Percentiles rank a stretch among this genome's conserved stretches.
These are phyloP conservation scores for Dicentrarchus labrax DNA, from an alignment of 2,113 vertebrate genomes.

Conservation along the genomic window DNA sequence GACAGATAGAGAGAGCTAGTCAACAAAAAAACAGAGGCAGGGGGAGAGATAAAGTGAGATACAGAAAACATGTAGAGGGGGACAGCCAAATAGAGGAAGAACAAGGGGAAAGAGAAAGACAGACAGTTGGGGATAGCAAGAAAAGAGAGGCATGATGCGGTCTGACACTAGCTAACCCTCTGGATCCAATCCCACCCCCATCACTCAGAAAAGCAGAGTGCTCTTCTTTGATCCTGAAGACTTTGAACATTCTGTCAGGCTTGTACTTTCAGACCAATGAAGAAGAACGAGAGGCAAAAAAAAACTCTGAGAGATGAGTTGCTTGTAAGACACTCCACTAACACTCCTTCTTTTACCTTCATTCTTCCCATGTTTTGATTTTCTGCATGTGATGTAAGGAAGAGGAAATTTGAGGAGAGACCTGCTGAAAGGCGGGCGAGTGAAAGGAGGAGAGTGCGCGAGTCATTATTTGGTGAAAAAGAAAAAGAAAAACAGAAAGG, in stretches of 20 bases:
- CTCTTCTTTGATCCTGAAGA: constrained; percentile 83
- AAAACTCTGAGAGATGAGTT: constrained; percentile 54
- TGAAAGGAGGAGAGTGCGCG: not conserved
- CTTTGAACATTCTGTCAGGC: constrained; percentile 84
- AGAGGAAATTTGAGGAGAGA: constrained; percentile 21
- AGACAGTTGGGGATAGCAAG: constrained; percentile 35
- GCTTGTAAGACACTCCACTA: constrained; percentile 56
- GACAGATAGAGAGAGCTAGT: constrained; percentile 31
- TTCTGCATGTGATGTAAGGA: constrained; percentile 34
- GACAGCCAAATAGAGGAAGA: constrained; percentile 32
- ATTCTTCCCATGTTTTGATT: constrained; percentile 37
- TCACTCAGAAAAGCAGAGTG: constrained; percentile 68
- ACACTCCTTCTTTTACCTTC: constrained; percentile 41
- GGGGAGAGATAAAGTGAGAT: constrained; percentile 31
- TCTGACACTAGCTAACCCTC: constrained; percentile 72
- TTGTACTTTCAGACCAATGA: constrained; percentile 71
- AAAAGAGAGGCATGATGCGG: constrained; percentile 54
- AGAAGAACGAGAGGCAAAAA: constrained; percentile 41
- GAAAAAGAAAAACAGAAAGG: not conserved
- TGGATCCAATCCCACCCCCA: constrained; percentile 70
- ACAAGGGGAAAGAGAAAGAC: constrained; percentile 33
- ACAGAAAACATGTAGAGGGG: constrained; percentile 34
- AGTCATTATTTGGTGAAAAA: constrained; percentile 19
- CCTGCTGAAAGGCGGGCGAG: not conserved
- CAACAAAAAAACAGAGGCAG: constrained; percentile 19